Conservation (phyloP, 2,113 vertebrate genomes). For the Rynchops niger region DNA sequence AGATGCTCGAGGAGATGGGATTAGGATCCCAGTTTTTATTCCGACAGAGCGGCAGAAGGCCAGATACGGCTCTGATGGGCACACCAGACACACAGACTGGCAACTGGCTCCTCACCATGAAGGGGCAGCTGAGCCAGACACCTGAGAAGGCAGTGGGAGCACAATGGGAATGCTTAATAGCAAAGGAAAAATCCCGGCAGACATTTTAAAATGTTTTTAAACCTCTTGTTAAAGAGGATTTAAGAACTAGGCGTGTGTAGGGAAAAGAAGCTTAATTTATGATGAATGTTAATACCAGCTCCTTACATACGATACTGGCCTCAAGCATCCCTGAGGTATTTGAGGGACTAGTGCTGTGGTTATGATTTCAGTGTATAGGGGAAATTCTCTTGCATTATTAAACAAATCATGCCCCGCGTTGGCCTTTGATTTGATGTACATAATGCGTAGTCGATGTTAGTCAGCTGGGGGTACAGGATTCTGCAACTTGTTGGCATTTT, state of each 20-base stretch:
- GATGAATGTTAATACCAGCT: slow-evolving; percentile 39
- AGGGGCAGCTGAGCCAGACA: background rate
- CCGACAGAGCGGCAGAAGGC: background rate
- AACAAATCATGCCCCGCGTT: background rate
- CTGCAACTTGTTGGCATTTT: background rate
- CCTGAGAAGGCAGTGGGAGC: background rate
- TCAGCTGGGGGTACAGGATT: background rate
- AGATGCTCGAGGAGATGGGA: background rate
- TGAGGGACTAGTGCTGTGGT: slow-evolving; percentile 1
- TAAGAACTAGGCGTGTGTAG: background rate
- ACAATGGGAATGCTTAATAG: background rate
- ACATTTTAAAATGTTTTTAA: slow-evolving; percentile 9
- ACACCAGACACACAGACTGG: background rate
- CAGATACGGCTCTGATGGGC: background rate
- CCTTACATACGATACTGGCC: background rate
- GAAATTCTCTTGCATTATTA: slow-evolving; percentile 30
- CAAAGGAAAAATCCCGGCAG: background rate
- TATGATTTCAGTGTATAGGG: background rate
- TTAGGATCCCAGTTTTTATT: background rate
- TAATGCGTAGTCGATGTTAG: background rate
- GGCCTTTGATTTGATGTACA: background rate
- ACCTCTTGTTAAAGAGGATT: slow-evolving; percentile 36
- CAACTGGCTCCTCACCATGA: background rate
- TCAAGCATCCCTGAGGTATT: slow-evolving; percentile 14
- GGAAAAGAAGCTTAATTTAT: slow-evolving; percentile 53